Conservation (phyloP, 2,888 invertebrate species). For the Apamea crenata region DNA sequence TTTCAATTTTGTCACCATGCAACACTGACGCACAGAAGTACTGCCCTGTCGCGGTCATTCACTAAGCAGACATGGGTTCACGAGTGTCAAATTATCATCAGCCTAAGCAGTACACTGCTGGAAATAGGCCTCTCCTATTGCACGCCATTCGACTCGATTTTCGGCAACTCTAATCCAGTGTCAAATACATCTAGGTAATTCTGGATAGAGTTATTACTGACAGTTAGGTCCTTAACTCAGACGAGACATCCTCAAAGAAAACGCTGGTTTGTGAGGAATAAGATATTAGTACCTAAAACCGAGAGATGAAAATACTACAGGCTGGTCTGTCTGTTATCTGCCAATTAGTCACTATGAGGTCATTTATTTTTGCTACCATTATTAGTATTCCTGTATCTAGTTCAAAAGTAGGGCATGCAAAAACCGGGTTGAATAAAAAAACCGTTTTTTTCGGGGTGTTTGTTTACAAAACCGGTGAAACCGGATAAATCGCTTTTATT, state of each 20-base stretch:
- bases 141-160: too few species aligned
- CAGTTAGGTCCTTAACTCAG: background rate
- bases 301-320: background rate
- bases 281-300: background rate
- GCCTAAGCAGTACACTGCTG: too few species aligned
- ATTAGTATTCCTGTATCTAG: background rate
- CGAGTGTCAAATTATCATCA: too few species aligned
- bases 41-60: too few species aligned
- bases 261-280: background rate
- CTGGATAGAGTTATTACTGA: too few species aligned
- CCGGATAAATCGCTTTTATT: too few species aligned
- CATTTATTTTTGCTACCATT: background rate
- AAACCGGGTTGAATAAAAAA: too few species aligned
- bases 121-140: too few species aligned
- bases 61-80: background rate
- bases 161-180: too few species aligned
- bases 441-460: too few species aligned
- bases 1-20: constrained; percentile 36
- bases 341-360: background rate
- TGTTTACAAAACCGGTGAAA: too few species aligned
- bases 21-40: constrained; percentile 22
- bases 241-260: background rate
- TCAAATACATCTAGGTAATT: background rate
- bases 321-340: background rate
- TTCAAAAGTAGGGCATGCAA: too few species aligned